Evolutionary conservation across 2,888 invertebrate genomes (phyloP), one percentile per base, ranked within the genome.

Genomic region (Serrognathus titanus): DNA sequence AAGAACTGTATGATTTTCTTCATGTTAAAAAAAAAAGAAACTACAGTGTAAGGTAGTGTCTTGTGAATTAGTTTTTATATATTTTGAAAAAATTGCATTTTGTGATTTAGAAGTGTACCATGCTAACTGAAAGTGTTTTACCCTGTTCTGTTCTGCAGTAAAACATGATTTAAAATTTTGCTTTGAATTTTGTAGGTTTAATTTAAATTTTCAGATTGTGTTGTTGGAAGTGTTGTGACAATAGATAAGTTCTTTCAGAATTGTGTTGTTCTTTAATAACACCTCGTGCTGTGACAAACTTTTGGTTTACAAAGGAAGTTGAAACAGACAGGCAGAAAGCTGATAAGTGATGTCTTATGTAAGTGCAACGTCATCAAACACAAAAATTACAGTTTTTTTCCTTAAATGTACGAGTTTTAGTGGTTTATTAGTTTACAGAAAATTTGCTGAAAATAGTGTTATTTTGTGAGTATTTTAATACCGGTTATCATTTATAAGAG

Each of bases 241-340:
- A 63, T 63, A 63, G 63, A 63, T 63, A 61, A 63, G 63, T 63
- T 63, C 61, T 63, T 63, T 52, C 63, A 59, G 60, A 63, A 12
- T 40, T 58, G 55, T 51, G 55, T 58, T 55, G 55, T 55, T 53
- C 43, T 38, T 57, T 57, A 56, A 51, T 52, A 43, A 53, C 41
- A 55, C 57, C 52, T 53, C 41, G 57, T 57, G 57, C 31, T 49
- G 57, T 57, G 57, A 45, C 35, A 20, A 49, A 53, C 43, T 43
- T 35, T 24, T 20, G 38, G 13, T 53, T 31, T 31, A 3, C 24
- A 31, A 31, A 31, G 24, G 24, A 31, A 31, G 24, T 31, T 31
- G 6, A 31, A 31, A 16, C 2, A 16, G 16, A 31, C 24, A 31
- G 24, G 6, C 24, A 31, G 16, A 16, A 16, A 31, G 24, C 24